phyloP scores from a whole-genome alignment of 1,140 invertebrate genomes.

The Bradysia coprophila region DNA sequence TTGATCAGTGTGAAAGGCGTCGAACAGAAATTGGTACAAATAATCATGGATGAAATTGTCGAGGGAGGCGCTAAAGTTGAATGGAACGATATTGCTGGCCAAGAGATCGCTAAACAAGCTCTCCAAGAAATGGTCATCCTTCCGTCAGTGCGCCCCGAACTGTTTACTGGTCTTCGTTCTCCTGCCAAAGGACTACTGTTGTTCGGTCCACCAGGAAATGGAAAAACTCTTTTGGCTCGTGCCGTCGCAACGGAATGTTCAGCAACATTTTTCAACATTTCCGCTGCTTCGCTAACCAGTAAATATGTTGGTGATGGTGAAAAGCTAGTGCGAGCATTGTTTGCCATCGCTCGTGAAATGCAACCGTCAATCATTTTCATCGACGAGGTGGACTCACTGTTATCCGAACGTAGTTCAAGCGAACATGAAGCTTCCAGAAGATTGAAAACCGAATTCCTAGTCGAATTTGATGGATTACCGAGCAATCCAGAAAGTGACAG shows the following conservation, averaged over 20 bases:
- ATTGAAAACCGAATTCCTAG: constrained; percentile 96
- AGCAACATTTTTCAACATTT: constrained; percentile 95
- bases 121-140: constrained; percentile 95
- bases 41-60: constrained; percentile 54
- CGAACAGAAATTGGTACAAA: constrained; percentile 78
- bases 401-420: constrained; percentile 74
- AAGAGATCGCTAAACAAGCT: constrained; percentile 85
- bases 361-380: constrained; percentile 92
- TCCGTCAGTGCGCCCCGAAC: constrained; percentile 82
- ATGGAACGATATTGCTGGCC: constrained; percentile 88
- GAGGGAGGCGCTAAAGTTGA: constrained; percentile 60
- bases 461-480: constrained; percentile 86
- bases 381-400: constrained; percentile 90
- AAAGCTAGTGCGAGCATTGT: constrained; percentile 89
- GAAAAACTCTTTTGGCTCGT: constrained; percentile 79
- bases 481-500: constrained; percentile 64
- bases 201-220: constrained; percentile 74
- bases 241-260: constrained; percentile 82
- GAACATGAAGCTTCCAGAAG: constrained; percentile 92
- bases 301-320: constrained; percentile 97
- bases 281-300: constrained; percentile 92
- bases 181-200: constrained; percentile 39
- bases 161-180: constrained; percentile 78
- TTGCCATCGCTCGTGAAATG: constrained; percentile 80
- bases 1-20: constrained; percentile 44